A percentile compares a stretch with the other conserved stretches of the same genome.
These are phyloP conservation scores for Rhagoletis pomonella DNA, from an alignment of 1,140 invertebrate genomes.

Conservation along the genomic window DNA sequence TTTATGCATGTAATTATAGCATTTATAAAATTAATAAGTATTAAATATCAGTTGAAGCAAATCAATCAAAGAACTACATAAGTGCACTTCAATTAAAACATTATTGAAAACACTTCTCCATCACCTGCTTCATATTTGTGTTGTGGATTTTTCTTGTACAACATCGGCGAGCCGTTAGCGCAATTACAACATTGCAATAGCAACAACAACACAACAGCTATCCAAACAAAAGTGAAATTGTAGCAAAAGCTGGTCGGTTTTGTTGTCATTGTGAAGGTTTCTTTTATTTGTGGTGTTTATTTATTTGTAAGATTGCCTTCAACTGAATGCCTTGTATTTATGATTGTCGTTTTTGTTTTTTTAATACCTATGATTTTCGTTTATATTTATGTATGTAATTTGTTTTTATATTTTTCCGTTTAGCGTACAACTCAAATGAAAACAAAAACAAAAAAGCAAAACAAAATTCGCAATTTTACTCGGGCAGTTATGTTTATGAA, in stretches of 20 bases:
- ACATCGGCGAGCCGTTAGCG: constrained; percentile 62
- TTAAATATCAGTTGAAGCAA: too few species aligned
- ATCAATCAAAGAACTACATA: not conserved
- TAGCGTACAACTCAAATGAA: not conserved
- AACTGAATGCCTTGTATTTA: not conserved
- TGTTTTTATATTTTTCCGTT: not conserved
- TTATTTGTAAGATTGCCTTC: constrained; percentile 40
- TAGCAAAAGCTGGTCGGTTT: constrained; percentile 44
- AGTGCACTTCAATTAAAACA: not conserved
- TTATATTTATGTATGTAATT: not conserved
- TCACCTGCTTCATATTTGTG: constrained; percentile 71
- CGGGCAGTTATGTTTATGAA: not conserved
- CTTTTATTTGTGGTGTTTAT: not conserved
- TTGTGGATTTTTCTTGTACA: constrained; percentile 71
- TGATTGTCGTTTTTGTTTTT: not conserved
- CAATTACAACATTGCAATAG: constrained; percentile 55
- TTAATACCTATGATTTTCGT: not conserved
- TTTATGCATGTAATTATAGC: too few species aligned
- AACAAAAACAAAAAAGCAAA: not conserved
- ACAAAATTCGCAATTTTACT: not conserved
- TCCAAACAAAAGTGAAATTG: constrained; percentile 52
- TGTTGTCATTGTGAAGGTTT: constrained; percentile 56
- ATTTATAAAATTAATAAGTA: too few species aligned
- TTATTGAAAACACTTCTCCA: not conserved
- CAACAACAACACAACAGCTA: constrained; percentile 50